A percentile compares a stretch with the other conserved stretches of the same genome.
phyloP scores from a whole-genome alignment of 2,797 vertebrate species.

The Sus cebifrons region DNA sequence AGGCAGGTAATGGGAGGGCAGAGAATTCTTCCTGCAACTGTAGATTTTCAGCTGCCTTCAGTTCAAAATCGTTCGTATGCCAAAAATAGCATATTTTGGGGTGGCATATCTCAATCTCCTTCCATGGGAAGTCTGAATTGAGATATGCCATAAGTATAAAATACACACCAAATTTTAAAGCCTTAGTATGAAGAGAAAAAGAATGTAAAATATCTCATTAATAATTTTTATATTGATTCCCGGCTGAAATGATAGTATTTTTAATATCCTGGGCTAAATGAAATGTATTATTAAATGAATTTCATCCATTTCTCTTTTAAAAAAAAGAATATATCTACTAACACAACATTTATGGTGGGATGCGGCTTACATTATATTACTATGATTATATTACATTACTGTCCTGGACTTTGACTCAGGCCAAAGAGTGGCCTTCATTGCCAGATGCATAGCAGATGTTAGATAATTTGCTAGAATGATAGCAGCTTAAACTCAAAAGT shows the following conservation, averaged over 20 bases:
- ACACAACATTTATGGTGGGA: not conserved
- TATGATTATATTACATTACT: not conserved
- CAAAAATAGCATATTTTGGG: not conserved
- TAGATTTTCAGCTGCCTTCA: not conserved
- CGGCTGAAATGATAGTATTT: constrained; percentile 3
- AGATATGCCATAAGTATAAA: not conserved
- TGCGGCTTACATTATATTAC: not conserved
- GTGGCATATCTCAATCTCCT: not conserved
- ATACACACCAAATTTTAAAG: not conserved
- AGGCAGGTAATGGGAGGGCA: not conserved
- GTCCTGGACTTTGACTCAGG: not conserved
- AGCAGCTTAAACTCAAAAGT: constrained; percentile 49
- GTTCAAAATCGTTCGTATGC: constrained; percentile 20
- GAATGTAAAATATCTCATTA: not conserved
- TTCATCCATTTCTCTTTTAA: constrained; percentile 33
- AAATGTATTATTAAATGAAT: constrained; percentile 23
- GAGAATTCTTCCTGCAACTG: not conserved
- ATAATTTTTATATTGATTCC: constrained; percentile 29
- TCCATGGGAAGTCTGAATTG: not conserved
- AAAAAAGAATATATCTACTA: not conserved
- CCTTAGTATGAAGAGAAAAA: not conserved
- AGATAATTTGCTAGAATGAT: constrained; percentile 36
- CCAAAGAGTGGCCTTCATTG: not conserved
- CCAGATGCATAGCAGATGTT: constrained; percentile 15
- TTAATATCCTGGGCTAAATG: constrained; percentile 1